Base-by-base conservation (phyloP, 2,888 invertebrate genomes). In the Podotricha telesiphe region DNA sequence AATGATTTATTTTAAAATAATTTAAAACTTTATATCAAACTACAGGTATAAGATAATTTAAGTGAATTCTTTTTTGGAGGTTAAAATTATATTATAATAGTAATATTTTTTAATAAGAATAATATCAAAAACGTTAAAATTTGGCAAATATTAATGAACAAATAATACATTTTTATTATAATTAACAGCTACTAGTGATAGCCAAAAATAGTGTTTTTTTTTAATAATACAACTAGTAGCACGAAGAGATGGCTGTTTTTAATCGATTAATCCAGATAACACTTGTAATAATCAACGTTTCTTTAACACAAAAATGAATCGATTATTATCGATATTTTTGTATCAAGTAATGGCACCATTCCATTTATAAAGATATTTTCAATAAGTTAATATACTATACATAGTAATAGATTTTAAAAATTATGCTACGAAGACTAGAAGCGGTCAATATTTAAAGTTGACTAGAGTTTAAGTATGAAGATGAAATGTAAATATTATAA, bases 341-440 rank as follows among this genome's bases (percentile, higher is more conserved):
- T 42, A 42, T 13, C 13, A 10, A 1, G 7, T 37, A 37, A 6
- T 8, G 5, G 6, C 37, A 37, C 37, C 37, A 42, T 7, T 13
- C 1, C 2, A 34, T 55, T 55, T 34, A 34, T n/a, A 55, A 34
- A 3, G 34, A 55, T 55, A 55, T 34, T 53, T 15, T 34, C 5
- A 53, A 22, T 53, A 34, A 42, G 42, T 42, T 42, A 42, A 42
- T 8, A n/a, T 28, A 28, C 17, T 34, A 34, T 22, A 53, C 1
- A 34, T 55, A 34, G 10, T 34, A 34, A 55, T 3, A 34, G 34
- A 55, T 28, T 22, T 34, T 6, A 15, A 28, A 40, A 56, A 15
- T 42, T 42, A 58, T 34, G 20, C 62, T 62, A 62, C n/a, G n/a
- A 22, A 17, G 62, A 62, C 62, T 48, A 62, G 62, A 62, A 48